Evolutionary conservation across 2,888 invertebrate species (phyloP).

Genomic region (Lissocephala sabroskyi): DNA sequence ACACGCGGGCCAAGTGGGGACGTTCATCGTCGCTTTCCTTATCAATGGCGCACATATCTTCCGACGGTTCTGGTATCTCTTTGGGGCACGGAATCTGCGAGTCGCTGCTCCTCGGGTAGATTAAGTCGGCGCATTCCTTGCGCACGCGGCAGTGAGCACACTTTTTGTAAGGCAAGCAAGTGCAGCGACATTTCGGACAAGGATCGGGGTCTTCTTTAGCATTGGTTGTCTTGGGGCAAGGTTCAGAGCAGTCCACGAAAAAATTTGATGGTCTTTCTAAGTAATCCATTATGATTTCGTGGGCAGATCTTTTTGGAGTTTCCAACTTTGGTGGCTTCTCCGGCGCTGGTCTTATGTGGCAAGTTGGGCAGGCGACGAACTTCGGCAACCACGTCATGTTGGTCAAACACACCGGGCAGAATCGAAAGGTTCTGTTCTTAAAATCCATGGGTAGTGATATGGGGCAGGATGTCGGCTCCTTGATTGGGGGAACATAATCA

Average conservation of each 20-base stretch:
- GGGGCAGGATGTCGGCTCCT: no score
- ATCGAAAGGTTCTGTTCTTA: no score
- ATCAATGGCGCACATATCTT: conserved; percentile 34
- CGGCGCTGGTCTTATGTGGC: conserved; percentile 56
- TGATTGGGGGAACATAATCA: no score
- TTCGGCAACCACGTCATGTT: conserved; percentile 69
- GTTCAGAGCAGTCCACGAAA: no score
- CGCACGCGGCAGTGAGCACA: conserved; percentile 64
- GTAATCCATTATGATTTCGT: no score
- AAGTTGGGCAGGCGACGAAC: conserved; percentile 69
- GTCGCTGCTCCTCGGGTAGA: no score
- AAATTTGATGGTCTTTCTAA: no score
- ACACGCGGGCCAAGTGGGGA: conserved; percentile 57
- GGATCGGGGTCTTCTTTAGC: not conserved
- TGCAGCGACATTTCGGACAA: conserved; percentile 35
- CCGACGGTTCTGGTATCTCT: conserved; percentile 37
- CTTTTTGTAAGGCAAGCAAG: conserved; percentile 43
- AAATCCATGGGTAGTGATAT: no score
- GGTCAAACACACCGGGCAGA: conserved; percentile 64
- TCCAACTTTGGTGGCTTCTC: no score
- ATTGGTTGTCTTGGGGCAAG: conserved; percentile 14
- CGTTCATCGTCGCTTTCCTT: conserved; percentile 43
- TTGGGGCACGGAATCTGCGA: conserved; percentile 10
- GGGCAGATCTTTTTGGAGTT: no score
- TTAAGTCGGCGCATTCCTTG: conserved; percentile 51